Evolutionary conservation across 2,888 invertebrate genomes (phyloP).

Genomic region (Diaprepes abbreviatus): DNA sequence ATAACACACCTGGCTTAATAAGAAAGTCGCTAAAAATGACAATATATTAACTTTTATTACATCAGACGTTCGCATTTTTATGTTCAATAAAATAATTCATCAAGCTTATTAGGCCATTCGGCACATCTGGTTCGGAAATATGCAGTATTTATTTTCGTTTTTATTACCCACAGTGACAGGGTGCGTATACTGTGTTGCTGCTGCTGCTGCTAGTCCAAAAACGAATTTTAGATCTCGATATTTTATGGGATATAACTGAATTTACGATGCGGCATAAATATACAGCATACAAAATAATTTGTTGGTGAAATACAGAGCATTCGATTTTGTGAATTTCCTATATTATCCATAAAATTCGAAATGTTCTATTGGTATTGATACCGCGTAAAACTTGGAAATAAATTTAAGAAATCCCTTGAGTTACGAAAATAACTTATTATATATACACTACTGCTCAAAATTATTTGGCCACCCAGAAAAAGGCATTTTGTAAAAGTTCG

Average conservation of each 20-base stretch:
- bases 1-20: constrained; percentile 6
- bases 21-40: background rate
- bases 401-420: too few species aligned
- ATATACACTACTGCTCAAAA: too few species aligned
- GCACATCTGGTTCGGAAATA: constrained; percentile 36
- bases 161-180: constrained; percentile 27
- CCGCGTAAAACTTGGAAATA: too few species aligned
- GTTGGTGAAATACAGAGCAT: too few species aligned
- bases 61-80: constrained; percentile 16
- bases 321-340: too few species aligned
- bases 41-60: constrained; percentile 25
- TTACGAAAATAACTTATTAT: too few species aligned
- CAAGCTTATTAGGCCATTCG: constrained; percentile 31
- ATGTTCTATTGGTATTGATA: too few species aligned
- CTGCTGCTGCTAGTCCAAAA: background rate
- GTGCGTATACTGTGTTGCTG: constrained; percentile 12
- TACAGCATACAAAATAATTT: too few species aligned
- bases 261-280: background rate
- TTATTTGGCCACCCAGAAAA: too few species aligned
- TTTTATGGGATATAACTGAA: constrained; percentile 5
- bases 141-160: constrained; percentile 29
- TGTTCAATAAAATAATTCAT: constrained; percentile 33
- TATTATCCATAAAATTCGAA: too few species aligned
- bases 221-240: background rate
- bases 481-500: too few species aligned